phyloP scores from a whole-genome alignment of 92 coral and sea anemone genomes.

The Epizoanthus scotinus region DNA sequence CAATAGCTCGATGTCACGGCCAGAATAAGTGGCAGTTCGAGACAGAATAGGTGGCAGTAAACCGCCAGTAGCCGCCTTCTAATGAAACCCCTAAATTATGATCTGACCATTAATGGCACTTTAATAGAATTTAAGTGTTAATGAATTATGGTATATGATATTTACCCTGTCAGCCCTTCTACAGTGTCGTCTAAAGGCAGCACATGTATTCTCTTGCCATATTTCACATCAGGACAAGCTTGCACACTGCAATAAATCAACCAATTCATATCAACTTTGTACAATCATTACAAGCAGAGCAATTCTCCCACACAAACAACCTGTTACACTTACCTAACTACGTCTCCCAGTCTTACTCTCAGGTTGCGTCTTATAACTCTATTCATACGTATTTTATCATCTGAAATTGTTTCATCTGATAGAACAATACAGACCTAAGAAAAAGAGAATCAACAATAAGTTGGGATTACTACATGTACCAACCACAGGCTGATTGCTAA shows the following conservation, averaged over 20 bases:
- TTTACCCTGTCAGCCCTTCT: conserved; percentile 97
- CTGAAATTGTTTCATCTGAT: conserved; percentile 92
- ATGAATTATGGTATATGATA: neutral
- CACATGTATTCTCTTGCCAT: conserved; percentile 98
- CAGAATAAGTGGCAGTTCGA: too few relatives aligned
- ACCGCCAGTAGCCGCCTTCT: too few relatives aligned
- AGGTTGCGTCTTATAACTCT: conserved; percentile 93
- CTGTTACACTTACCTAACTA: conserved; percentile 65
- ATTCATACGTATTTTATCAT: conserved; percentile 97
- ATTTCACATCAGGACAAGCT: conserved; percentile 98
- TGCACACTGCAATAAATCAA: conserved; percentile 71
- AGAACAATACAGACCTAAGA: conserved; percentile 91
- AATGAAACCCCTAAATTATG: too few relatives aligned
- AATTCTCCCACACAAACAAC: neutral
- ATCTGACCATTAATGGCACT: too few relatives aligned
- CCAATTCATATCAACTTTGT: neutral
- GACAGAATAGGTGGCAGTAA: too few relatives aligned
- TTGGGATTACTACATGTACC: too few relatives aligned
- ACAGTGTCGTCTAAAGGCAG: conserved; percentile 97
- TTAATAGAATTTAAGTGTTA: too few relatives aligned
- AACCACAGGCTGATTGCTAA: too few relatives aligned
- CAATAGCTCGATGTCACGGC: too few relatives aligned
- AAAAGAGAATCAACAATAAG: neutral
- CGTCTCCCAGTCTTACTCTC: conserved; percentile 95
- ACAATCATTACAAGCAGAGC: neutral